A percentile compares a stretch with the other conserved stretches of the same genome.
Conservation (phyloP, 2,113 vertebrate genomes). For the Motacilla tschutschensis region DNA sequence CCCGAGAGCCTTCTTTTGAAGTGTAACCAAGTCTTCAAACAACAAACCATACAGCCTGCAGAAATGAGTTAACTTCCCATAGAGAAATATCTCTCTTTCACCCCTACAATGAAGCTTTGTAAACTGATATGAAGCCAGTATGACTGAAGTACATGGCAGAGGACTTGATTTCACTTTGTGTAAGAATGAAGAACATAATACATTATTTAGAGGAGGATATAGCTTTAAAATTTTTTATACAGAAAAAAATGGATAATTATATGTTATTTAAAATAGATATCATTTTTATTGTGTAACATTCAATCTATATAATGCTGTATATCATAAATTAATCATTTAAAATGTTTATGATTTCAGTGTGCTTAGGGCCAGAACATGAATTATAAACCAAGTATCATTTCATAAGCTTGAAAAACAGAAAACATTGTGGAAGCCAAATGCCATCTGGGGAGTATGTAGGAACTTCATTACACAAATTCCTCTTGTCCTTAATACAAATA, state of each 20-base stretch:
- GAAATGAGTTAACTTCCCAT: neutral
- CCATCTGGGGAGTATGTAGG: neutral
- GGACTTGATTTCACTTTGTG: neutral
- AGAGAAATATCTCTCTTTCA: neutral
- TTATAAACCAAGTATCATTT: conserved; percentile 31
- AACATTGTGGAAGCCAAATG: neutral
- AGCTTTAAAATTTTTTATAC: neutral
- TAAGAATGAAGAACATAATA: neutral
- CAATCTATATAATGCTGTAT: neutral
- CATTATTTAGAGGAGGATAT: neutral
- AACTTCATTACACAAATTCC: neutral
- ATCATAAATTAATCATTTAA: conserved; percentile 32
- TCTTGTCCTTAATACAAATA: neutral
- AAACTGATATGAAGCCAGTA: neutral
- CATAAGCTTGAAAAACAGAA: conserved; percentile 28
- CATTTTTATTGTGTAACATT: neutral
- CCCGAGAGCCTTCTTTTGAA: neutral
- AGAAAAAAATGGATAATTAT: neutral
- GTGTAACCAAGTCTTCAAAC: neutral
- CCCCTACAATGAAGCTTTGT: neutral
- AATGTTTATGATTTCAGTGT: neutral
- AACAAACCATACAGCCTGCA: neutral
- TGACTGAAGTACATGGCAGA: neutral
- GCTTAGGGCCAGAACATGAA: neutral
- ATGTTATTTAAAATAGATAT: neutral